phyloP scores from a whole-genome alignment of 2,797 vertebrate genomes.

The Australoheros facetus region DNA sequence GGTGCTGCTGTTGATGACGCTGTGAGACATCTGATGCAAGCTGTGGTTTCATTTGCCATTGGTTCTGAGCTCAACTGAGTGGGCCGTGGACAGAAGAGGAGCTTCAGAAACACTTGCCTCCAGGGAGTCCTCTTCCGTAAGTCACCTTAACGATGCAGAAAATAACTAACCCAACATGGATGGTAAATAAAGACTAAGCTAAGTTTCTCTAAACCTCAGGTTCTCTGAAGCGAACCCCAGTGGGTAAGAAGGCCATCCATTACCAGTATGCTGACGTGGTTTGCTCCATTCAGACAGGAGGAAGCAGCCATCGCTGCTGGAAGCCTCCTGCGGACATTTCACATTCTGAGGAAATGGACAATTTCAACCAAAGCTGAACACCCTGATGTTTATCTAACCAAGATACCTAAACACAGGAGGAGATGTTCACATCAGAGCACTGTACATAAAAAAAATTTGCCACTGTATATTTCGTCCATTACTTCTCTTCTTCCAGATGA shows the following conservation, averaged over 20 bases:
- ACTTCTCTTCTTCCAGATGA: not conserved
- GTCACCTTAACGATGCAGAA: conserved; percentile 10
- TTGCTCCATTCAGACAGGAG: fast-evolving
- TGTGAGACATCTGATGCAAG: conserved; percentile 67
- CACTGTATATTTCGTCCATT: not conserved
- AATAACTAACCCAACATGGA: not conserved
- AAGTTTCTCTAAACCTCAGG: too few relatives aligned
- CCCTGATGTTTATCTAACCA: not conserved
- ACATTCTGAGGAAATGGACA: not conserved
- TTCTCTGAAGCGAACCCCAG: not conserved
- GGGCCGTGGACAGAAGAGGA: conserved; percentile 71
- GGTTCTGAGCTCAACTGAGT: conserved; percentile 75
- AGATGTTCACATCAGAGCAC: not conserved
- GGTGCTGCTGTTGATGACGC: conserved; percentile 72
- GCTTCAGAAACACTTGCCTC: conserved; percentile 71
- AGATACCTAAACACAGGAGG: not conserved
- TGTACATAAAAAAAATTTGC: not conserved
- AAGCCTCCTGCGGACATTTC: not conserved
- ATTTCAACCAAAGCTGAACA: not conserved
- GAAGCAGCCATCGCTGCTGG: not conserved
- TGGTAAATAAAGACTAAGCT: not conserved
- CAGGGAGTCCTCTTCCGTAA: conserved; percentile 74
- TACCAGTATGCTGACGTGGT: not conserved
- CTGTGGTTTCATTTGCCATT: conserved; percentile 68
- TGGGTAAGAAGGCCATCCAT: not conserved